phyloP scores from a whole-genome alignment of 2,797 vertebrate species.

The Gymnothorax javanicus region DNA sequence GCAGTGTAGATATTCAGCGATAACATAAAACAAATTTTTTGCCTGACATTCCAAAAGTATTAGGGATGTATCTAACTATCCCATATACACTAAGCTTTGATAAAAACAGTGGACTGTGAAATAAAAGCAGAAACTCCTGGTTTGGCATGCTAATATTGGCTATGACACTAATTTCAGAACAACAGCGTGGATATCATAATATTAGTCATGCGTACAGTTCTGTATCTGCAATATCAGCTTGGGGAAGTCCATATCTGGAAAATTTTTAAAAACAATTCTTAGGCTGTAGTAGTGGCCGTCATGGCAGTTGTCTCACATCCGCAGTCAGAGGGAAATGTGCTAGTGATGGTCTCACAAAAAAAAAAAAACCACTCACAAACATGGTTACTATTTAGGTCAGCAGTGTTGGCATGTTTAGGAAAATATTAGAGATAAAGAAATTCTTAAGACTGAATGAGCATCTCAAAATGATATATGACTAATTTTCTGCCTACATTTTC shows the following conservation, averaged over 20 bases:
- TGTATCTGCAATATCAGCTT: background rate
- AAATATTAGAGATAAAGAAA: background rate
- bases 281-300: no score
- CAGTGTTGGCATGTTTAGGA: background rate
- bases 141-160: background rate
- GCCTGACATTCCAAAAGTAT: background rate
- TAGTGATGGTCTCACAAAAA: background rate
- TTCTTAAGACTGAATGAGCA: background rate
- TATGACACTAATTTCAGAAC: conserved; percentile 15
- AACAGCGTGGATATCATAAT: conserved; percentile 3
- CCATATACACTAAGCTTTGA: background rate
- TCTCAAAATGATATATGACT: background rate
- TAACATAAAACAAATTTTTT: background rate
- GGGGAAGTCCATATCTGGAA: background rate
- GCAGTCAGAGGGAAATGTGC: background rate
- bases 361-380: background rate
- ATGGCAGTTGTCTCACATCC: background rate
- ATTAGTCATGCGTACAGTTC: conserved; percentile 8
- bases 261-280: conserved; percentile 1
- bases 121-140: background rate
- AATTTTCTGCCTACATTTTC: background rate
- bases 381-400: background rate
- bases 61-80: background rate
- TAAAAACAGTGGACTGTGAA: background rate
- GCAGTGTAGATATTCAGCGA: background rate